Evolutionary conservation across 2,888 invertebrate genomes (phyloP).

Genomic region (Drosophila lacicola): DNA sequence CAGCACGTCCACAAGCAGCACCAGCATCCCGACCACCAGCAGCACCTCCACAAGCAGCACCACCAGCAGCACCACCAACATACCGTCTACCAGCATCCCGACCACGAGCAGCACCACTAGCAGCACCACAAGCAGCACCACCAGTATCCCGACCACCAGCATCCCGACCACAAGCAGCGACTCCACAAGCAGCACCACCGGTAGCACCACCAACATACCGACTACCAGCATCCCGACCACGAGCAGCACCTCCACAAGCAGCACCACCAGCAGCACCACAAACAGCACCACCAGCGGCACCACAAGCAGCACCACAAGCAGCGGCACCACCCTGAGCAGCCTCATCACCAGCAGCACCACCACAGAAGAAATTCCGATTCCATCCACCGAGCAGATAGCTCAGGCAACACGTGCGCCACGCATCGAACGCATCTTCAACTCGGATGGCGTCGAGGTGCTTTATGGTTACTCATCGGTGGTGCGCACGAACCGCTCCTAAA

Average conservation of each 20-base stretch:
- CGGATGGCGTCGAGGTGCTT: slow-evolving; percentile 81
- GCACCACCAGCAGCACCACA: too few species aligned
- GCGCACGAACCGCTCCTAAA: slow-evolving; percentile 57
- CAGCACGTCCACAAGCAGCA: neutral
- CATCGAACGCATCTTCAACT: slow-evolving; percentile 75
- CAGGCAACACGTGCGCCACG: slow-evolving; percentile 57
- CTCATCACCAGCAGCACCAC: slow-evolving; percentile 22
- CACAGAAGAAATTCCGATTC: slow-evolving; percentile 23
- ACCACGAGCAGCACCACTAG: neutral
- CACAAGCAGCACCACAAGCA: neutral
- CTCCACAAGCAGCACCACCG: neutral
- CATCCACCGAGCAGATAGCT: slow-evolving; percentile 43
- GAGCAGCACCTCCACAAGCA: neutral
- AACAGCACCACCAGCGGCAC: too few species aligned
- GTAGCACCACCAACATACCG: slow-evolving; percentile 22
- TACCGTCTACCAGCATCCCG: too few species aligned
- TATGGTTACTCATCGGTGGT: slow-evolving; percentile 81
- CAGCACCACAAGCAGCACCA: slow-evolving; percentile 17
- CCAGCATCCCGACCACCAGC: neutral
- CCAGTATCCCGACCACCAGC: slow-evolving; percentile 1
- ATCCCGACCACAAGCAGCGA: neutral
- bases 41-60: neutral
- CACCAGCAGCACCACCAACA: slow-evolving; percentile 24
- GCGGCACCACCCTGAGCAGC: neutral
- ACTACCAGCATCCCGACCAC: neutral